Conservation (phyloP, 2,113 vertebrate genomes). For the Neogobius melanostomus region DNA sequence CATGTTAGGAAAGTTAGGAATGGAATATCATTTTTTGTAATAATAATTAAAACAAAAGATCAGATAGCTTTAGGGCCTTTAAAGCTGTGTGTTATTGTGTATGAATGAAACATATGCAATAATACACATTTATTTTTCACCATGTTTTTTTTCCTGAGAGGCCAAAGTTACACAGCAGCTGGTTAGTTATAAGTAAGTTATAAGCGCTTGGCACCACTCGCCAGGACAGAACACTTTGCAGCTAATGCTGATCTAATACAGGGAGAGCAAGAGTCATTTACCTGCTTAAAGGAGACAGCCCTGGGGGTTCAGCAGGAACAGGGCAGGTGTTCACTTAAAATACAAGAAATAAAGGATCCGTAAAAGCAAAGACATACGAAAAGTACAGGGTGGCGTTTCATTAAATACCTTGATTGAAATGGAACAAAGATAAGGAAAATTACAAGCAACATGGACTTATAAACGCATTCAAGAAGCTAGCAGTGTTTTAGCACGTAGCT, state of each 20-base stretch:
- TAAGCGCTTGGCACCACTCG: background rate
- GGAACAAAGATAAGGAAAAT: background rate
- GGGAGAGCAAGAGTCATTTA: slow-evolving; percentile 29
- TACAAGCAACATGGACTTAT: background rate
- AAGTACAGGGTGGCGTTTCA: background rate
- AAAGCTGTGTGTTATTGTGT: background rate
- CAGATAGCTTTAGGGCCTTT: background rate
- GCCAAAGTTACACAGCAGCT: background rate
- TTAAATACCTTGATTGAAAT: background rate
- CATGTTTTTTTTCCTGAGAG: background rate
- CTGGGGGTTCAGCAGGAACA: slow-evolving; percentile 39
- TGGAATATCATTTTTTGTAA: too few relatives aligned
- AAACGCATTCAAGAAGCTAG: slow-evolving; percentile 28
- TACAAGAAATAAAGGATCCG: slow-evolving; percentile 14
- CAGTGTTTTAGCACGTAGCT: slow-evolving; percentile 37
- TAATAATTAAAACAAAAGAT: background rate
- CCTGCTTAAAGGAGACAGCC: slow-evolving; percentile 24
- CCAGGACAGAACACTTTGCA: background rate
- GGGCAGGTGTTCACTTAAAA: slow-evolving; percentile 40
- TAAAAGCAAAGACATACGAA: background rate
- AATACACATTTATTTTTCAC: background rate
- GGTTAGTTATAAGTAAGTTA: slow-evolving; percentile 19
- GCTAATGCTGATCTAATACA: slow-evolving; percentile 27
- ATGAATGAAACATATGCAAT: background rate
- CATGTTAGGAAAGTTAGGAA: too few relatives aligned